Percentiles rank a stretch among this genome's conserved stretches.
phyloP scores from a whole-genome alignment of 2,113 vertebrate genomes.

The Oceanodroma tethys region DNA sequence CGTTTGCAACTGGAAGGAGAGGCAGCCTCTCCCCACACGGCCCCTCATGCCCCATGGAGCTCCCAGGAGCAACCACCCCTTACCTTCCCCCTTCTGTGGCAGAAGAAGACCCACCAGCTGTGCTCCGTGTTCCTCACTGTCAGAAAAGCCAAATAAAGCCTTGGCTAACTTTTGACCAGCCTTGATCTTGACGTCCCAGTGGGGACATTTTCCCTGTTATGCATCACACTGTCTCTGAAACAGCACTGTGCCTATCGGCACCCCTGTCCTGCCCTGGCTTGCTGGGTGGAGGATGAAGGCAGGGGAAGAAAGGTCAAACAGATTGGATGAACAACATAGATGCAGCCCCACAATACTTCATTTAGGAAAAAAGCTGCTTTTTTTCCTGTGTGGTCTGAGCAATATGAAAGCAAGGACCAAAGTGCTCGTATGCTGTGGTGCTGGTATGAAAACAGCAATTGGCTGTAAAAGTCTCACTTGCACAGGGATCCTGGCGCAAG shows the following conservation, averaged over 20 bases:
- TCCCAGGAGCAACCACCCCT: not conserved
- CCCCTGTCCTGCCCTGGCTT: not conserved
- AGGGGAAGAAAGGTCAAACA: not conserved
- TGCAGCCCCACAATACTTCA: not conserved
- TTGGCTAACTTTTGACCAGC: not conserved
- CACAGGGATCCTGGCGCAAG: fast-evolving
- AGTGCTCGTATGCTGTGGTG: not conserved
- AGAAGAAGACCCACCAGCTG: not conserved
- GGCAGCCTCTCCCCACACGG: fast-evolving
- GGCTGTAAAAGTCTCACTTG: not conserved
- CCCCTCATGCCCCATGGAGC: not conserved
- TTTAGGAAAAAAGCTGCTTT: not conserved
- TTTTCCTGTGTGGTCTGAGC: not conserved
- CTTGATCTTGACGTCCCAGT: not conserved
- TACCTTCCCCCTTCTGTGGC: not conserved
- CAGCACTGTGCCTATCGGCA: not conserved
- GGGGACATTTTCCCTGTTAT: not conserved
- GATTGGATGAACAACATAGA: not conserved
- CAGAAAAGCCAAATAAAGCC: not conserved
- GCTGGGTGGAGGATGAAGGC: not conserved
- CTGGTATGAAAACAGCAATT: not conserved
- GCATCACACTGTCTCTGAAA: not conserved
- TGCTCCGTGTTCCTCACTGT: not conserved
- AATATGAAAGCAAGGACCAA: not conserved
- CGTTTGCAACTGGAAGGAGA: not conserved